These are phyloP conservation scores for Caligus rogercresseyi DNA, from an alignment of 1,140 invertebrate genomes.

Conservation along the genomic window DNA sequence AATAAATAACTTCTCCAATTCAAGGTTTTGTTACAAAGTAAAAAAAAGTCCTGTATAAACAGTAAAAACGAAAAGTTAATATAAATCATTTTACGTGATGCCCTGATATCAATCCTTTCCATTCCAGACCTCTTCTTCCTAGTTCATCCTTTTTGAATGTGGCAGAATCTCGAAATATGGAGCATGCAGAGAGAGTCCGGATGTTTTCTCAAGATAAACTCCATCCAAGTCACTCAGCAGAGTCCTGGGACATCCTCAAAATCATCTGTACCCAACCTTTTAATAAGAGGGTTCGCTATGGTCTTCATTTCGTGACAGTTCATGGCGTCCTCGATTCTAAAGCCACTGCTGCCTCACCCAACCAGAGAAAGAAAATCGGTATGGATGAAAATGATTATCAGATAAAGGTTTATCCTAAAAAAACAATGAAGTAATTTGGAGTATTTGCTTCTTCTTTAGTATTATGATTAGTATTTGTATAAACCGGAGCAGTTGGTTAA, in stretches of 20 bases:
- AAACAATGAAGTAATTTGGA: no score
- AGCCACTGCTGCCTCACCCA: constrained; percentile 19
- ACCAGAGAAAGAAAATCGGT: constrained; percentile 22
- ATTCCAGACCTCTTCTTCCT: constrained; percentile 46
- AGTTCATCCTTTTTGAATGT: constrained; percentile 61
- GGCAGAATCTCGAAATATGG: constrained; percentile 45
- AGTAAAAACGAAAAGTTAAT: no score
- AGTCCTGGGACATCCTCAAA: constrained; percentile 66
- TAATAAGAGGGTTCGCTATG: constrained; percentile 56
- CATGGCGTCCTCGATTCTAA: constrained; percentile 32
- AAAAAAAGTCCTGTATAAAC: no score
- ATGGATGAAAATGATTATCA: no score
- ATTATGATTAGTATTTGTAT: no score
- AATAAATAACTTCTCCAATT: no score
- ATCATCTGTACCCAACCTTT: constrained; percentile 69
- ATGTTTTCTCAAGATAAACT: constrained; percentile 50
- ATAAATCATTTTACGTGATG: no score
- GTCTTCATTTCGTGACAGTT: constrained; percentile 56
- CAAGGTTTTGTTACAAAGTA: no score
- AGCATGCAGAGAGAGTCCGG: constrained; percentile 47
- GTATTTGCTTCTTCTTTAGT: no score
- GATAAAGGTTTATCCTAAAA: no score
- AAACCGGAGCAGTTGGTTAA: no score
- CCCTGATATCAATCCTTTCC: no score
- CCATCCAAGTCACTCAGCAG: constrained; percentile 32